Evolutionary conservation across 2,888 invertebrate species (phyloP).

Genomic region (Formica aserva): DNA sequence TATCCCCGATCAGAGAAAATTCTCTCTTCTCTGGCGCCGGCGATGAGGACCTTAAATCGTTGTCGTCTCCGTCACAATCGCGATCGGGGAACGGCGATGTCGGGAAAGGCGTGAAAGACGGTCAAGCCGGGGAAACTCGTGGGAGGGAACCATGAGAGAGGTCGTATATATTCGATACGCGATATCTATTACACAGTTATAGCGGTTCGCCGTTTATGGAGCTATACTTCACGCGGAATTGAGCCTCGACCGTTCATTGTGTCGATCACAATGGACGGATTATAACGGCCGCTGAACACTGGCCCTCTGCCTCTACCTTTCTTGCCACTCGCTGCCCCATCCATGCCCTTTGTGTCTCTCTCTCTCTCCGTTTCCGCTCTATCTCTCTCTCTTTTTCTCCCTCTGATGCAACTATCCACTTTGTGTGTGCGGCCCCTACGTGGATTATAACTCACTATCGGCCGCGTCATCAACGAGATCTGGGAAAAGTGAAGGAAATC

Average conservation of each 20-base stretch:
- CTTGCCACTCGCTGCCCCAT: constrained; percentile 23
- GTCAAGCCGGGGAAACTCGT: background rate
- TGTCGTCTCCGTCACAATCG: constrained; percentile 25
- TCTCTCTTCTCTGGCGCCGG: constrained; percentile 17
- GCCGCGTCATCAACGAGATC: constrained; percentile 36
- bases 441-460: constrained; percentile 58
- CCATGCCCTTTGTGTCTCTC: background rate
- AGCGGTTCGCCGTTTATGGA: constrained; percentile 76
- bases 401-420: constrained; percentile 42
- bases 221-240: constrained; percentile 79
- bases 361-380: constrained; percentile 19
- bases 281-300: constrained; percentile 79
- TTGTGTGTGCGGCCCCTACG: constrained; percentile 6
- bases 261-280: constrained; percentile 81
- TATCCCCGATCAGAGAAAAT: constrained; percentile 23
- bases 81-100: constrained; percentile 17
- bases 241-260: constrained; percentile 80
- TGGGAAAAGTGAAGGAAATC: constrained; percentile 34
- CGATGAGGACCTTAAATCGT: constrained; percentile 32
- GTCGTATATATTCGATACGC: constrained; percentile 73
- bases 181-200: constrained; percentile 76
- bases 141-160: background rate
- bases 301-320: constrained; percentile 63
- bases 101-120: constrained; percentile 44
- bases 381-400: constrained; percentile 47